Evolutionary conservation across 2,797 vertebrate species (phyloP).

Genomic region (Fratercula arctica): DNA sequence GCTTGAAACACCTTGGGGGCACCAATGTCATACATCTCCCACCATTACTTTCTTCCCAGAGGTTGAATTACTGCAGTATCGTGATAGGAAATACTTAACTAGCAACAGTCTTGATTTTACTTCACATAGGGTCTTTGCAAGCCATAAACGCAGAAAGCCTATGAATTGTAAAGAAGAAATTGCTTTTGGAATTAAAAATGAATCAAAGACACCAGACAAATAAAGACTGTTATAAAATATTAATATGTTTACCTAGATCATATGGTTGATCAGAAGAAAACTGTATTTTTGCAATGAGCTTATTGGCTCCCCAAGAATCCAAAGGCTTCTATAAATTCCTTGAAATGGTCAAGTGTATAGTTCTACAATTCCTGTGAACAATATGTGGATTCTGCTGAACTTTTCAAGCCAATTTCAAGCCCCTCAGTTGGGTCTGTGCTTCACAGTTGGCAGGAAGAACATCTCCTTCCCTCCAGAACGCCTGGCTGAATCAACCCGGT

Average conservation of each 20-base stretch:
- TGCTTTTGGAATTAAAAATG: not conserved
- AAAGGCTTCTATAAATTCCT: not conserved
- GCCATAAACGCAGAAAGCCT: not conserved
- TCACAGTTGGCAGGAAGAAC: not conserved
- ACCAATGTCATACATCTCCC: fast-evolving
- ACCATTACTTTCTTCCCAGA: not conserved
- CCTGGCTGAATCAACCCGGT: not conserved
- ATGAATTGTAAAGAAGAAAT: not conserved
- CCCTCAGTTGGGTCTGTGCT: not conserved
- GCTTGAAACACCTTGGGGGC: not conserved
- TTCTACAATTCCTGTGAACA: not conserved
- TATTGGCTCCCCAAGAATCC: not conserved
- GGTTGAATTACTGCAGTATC: not conserved
- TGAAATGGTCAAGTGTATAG: not conserved
- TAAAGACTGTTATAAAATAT: not conserved
- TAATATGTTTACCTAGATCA: not conserved
- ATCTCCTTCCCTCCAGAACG: not conserved
- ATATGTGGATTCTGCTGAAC: not conserved
- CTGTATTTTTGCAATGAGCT: not conserved
- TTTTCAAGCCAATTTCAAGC: not conserved
- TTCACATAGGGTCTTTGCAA: not conserved
- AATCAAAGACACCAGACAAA: not conserved
- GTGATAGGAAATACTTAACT: not conserved
- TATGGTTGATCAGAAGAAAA: not conserved
- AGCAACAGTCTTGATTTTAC: not conserved